Percentiles rank a stretch among this genome's conserved stretches.
Evolutionary conservation across 1,140 invertebrate genomes (phyloP).

Genomic region (Xylocopa sonorina): DNA sequence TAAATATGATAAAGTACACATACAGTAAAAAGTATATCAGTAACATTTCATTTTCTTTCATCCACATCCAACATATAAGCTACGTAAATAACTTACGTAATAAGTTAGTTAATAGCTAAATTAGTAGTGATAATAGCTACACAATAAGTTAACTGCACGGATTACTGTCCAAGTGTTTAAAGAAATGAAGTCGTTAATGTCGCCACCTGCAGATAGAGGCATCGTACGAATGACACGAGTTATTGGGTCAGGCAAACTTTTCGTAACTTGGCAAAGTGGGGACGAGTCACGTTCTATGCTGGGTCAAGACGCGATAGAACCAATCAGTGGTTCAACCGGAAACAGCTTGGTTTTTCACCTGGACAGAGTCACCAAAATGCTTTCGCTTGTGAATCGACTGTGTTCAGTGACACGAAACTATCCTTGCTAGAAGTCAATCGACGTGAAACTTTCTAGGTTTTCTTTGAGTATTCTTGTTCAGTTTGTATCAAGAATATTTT

Average conservation of each 20-base stretch:
- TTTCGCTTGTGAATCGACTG: slow-evolving; percentile 27
- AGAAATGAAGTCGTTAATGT: too few species aligned
- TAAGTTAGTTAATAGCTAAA: too few species aligned
- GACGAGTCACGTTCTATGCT: slow-evolving; percentile 29
- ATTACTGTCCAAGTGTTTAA: too few species aligned
- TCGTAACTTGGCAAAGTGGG: slow-evolving; percentile 38
- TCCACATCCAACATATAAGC: too few species aligned
- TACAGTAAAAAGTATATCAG: too few species aligned
- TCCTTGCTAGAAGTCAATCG: too few species aligned
- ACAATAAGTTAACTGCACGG: too few species aligned
- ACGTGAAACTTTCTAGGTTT: neutral
- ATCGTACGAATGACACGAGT: neutral
- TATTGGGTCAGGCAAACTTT: slow-evolving; percentile 66
- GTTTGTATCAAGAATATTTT: neutral
- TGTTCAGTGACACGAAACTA: slow-evolving; percentile 37
- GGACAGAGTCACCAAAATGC: slow-evolving; percentile 29
- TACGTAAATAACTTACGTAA: too few species aligned
- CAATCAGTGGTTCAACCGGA: slow-evolving; percentile 29
- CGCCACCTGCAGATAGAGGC: neutral
- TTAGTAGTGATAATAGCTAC: too few species aligned
- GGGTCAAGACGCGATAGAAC: slow-evolving; percentile 25
- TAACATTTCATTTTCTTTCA: too few species aligned
- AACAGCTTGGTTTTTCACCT: slow-evolving; percentile 43
- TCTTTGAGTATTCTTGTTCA: neutral
- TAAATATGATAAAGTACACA: too few species aligned